These are phyloP conservation scores for Bembecia ichneumoniformis DNA, from an alignment of 2,888 invertebrate genomes.

Conservation along the genomic window DNA sequence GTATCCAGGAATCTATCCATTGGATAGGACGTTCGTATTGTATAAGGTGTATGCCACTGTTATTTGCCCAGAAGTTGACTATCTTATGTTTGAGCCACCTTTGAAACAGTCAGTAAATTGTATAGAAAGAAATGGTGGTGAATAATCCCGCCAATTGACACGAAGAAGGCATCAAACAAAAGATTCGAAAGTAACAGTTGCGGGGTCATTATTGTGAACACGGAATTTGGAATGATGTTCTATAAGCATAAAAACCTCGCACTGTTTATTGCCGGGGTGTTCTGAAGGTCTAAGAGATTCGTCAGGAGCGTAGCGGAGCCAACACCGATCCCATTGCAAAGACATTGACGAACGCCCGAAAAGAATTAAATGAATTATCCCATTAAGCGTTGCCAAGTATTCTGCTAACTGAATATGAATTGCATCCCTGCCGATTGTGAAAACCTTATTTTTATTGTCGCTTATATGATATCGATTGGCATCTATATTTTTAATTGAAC, in stretches of 20 bases:
- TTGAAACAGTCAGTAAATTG: neutral
- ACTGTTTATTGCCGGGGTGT: conserved; percentile 64
- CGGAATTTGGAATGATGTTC: neutral
- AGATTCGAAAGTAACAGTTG: conserved; percentile 54
- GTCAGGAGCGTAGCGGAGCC: conserved; percentile 67
- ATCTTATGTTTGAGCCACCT: conserved; percentile 70
- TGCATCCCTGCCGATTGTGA: no score
- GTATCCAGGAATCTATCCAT: no score
- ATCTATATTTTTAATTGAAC: conserved; percentile 8
- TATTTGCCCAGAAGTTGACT: conserved; percentile 63
- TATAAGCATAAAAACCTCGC: conserved; percentile 39
- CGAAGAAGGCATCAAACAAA: conserved; percentile 60
- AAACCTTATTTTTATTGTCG: no score
- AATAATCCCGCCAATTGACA: neutral
- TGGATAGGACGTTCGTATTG: neutral
- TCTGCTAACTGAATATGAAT: no score
- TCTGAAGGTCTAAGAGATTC: conserved; percentile 55
- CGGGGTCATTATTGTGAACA: conserved; percentile 36
- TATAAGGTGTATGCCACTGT: conserved; percentile 29
- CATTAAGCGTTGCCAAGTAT: no score
- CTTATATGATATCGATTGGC: no score
- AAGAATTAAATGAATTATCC: neutral
- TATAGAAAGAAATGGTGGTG: neutral
- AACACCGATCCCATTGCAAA: conserved; percentile 28
- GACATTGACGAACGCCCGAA: neutral